Percentiles rank a stretch among this genome's conserved stretches.
Conservation (phyloP, 2,113 vertebrate species). For the Coturnix japonica region DNA sequence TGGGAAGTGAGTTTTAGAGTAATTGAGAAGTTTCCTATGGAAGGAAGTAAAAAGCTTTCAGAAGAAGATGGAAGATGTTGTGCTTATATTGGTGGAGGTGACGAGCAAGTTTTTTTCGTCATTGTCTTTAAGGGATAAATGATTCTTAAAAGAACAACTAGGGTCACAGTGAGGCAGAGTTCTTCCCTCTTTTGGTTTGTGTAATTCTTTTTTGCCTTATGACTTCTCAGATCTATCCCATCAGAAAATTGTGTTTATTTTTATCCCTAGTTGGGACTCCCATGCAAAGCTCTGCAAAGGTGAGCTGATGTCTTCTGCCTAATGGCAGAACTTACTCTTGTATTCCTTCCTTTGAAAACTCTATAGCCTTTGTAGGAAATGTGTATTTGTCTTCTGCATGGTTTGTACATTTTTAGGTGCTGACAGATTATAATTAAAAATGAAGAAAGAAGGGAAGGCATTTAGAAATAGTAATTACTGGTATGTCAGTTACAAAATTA, state of each 20-base stretch:
- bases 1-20: neutral
- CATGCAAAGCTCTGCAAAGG: neutral
- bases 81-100: neutral
- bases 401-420: constrained; percentile 15
- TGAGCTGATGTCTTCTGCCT: neutral
- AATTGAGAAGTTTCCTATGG: neutral
- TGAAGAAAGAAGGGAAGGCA: constrained; percentile 4
- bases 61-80: neutral
- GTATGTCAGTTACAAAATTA: constrained; percentile 23
- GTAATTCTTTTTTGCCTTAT: neutral
- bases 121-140: neutral
- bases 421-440: constrained; percentile 57
- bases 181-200: neutral
- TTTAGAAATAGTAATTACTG: constrained; percentile 50
- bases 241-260: neutral
- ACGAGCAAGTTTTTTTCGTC: neutral
- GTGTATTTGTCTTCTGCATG: neutral
- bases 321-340: neutral
- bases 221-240: neutral
- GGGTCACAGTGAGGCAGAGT: neutral
- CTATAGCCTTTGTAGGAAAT: neutral
- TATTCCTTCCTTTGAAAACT: neutral
- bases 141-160: neutral
- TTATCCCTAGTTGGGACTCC: neutral
- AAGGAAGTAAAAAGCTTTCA: neutral